Base-by-base conservation (phyloP, 2,113 vertebrate species). In the Bufo bufo region DNA sequence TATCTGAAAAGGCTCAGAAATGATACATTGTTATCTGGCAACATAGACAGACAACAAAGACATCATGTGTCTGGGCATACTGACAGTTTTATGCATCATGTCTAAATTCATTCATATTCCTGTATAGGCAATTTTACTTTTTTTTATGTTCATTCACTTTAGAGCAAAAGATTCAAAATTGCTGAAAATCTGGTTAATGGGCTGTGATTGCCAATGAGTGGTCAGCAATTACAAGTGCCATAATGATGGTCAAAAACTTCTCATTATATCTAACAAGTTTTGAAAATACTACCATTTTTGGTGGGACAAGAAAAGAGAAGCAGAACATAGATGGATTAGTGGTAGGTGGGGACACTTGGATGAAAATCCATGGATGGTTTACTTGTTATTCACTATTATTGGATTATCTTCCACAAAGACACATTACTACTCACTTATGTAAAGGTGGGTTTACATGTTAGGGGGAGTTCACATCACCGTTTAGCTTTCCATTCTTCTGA, bases 1-100 rank as follows among this genome's bases (percentile, higher is more conserved):
- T 85, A 74, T 85, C 83, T 59, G 52, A 23, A 23, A 75, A 58
- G 69, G 83, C 83, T 56, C 83, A 85, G 69, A 75, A 85, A 49
- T 85, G 69, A 75, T 74, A 85, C 69, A 74, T 58, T 85, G 69
- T 75, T 75, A 74, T 85, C 54, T 85, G 43, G 33, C 69, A 74
- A 75, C 72, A 74, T 59, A 45, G 69, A 45, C 16, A 1, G 52
- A 75, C 74, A 85, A 75, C 50, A 74, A 85, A 56, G n/a, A 75
- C 6, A 17, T 84, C 78, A 81, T 69, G 81, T 69, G 63, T 71
- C 63, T 83, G 47, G 82, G 63, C 23, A 84, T 52, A 69, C 52
- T 83, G 63, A 23, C 63, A 83, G 47, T 52, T 69, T 69, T 83
- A 50, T 83, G 19, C 47, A 49, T 50, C 49, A 82, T 50, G 19